These are phyloP conservation scores for Picus viridis DNA, from an alignment of 2,797 vertebrate species.

Conservation along the genomic window DNA sequence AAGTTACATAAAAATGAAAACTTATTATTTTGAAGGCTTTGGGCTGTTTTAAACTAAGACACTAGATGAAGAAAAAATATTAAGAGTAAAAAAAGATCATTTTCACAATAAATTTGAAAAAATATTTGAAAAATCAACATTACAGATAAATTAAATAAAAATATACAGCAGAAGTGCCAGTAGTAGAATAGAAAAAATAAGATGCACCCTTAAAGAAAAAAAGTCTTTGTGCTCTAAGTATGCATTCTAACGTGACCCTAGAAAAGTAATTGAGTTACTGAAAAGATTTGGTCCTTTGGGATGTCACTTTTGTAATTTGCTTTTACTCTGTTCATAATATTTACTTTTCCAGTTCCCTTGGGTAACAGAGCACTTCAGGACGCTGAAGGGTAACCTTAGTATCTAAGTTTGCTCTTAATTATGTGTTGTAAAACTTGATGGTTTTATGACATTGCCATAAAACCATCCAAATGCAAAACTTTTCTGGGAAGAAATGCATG, in stretches of 20 bases:
- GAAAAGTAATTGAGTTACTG: neutral
- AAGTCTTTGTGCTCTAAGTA: neutral
- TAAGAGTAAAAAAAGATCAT: neutral
- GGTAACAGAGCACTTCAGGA: neutral
- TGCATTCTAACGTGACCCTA: neutral
- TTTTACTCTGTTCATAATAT: neutral
- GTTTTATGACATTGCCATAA: neutral
- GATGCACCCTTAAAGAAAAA: neutral
- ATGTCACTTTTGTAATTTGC: neutral
- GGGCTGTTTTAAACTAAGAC: constrained; percentile 7
- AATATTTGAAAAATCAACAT: neutral
- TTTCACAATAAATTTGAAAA: neutral
- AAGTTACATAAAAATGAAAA: constrained; percentile 34
- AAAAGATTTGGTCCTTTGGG: neutral
- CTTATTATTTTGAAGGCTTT: neutral
- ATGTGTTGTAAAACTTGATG: neutral
- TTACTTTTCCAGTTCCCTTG: neutral
- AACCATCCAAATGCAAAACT: neutral
- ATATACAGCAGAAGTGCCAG: neutral
- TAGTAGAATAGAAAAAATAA: neutral
- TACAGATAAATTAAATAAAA: neutral
- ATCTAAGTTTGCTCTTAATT: neutral
- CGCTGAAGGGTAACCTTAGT: neutral
- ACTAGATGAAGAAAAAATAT: neutral
- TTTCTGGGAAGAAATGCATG: neutral